Conservation (phyloP, 2,797 vertebrate genomes). For the Sebastes elongatus region DNA sequence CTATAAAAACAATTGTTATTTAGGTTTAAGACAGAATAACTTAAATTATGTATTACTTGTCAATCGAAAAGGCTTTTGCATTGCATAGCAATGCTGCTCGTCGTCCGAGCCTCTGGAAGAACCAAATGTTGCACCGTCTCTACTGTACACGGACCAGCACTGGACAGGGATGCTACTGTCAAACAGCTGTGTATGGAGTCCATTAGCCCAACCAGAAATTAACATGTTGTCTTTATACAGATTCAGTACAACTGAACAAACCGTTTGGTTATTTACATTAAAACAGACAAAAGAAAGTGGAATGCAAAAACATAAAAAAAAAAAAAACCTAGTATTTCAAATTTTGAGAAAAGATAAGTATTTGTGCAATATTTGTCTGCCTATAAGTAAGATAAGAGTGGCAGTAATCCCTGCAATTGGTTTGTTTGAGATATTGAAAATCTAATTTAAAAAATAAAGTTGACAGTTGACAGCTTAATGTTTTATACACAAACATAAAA, state of each 20-base stretch:
- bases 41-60: conserved; percentile 62
- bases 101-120: conserved; percentile 59
- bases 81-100: conserved; percentile 61
- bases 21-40: conserved; percentile 71
- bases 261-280: conserved; percentile 81
- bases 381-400: conserved; percentile 85
- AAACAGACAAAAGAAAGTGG: conserved; percentile 79
- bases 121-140: conserved; percentile 58
- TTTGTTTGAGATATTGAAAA: conserved; percentile 84
- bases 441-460: conserved; percentile 83
- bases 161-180: conserved; percentile 64
- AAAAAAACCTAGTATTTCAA: conserved; percentile 67
- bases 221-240: conserved; percentile 81
- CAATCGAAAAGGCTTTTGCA: conserved; percentile 54
- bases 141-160: conserved; percentile 66
- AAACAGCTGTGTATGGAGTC: conserved; percentile 51
- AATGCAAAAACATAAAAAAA: conserved; percentile 79
- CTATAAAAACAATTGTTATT: conserved; percentile 62
- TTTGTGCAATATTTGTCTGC: conserved; percentile 94
- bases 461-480: conserved; percentile 76
- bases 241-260: conserved; percentile 80
- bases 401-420: conserved; percentile 94
- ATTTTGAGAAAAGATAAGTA: conserved; percentile 77
- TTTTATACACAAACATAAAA: conserved; percentile 72
- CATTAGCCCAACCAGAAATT: conserved; percentile 59